A percentile compares a stretch with the other conserved stretches of the same genome.
Evolutionary conservation across 2,888 invertebrate genomes (phyloP).

Genomic region (Fabriciana adippe): DNA sequence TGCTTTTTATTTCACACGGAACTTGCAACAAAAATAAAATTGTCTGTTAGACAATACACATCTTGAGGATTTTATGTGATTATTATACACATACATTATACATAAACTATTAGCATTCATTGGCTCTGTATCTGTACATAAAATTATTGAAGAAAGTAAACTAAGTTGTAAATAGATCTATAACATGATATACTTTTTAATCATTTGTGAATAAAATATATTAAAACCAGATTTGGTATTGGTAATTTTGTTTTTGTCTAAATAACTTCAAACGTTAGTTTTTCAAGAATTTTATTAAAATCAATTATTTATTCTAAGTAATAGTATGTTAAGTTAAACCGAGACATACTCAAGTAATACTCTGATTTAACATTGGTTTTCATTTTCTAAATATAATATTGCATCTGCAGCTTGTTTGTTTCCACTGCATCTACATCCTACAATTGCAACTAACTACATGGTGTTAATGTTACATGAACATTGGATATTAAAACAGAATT

Average conservation of each 20-base stretch:
- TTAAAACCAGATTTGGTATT: too few species aligned
- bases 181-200: too few species aligned
- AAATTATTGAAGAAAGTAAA: background rate
- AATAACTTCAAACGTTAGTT: conserved; percentile 6
- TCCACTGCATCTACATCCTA: conserved; percentile 9
- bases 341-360: conserved; percentile 47
- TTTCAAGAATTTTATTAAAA: conserved; percentile 63
- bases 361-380: conserved; percentile 42
- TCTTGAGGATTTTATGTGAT: too few species aligned
- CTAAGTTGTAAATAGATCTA: conserved; percentile 12
- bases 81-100: too few species aligned
- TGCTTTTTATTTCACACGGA: conserved; percentile 40
- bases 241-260: background rate
- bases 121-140: too few species aligned
- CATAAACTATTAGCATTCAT: too few species aligned
- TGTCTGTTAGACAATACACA: too few species aligned
- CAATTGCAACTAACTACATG: conserved; percentile 26
- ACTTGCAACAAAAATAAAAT: too few species aligned
- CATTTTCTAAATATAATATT: conserved; percentile 20
- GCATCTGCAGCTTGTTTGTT: background rate
- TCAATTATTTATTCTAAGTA: conserved; percentile 50
- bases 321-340: conserved; percentile 47
- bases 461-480: conserved; percentile 3
- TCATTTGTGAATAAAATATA: too few species aligned
- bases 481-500: conserved; percentile 5